Evolutionary conservation across 2,888 invertebrate genomes (phyloP).

Genomic region (Rhagonycha lutea): DNA sequence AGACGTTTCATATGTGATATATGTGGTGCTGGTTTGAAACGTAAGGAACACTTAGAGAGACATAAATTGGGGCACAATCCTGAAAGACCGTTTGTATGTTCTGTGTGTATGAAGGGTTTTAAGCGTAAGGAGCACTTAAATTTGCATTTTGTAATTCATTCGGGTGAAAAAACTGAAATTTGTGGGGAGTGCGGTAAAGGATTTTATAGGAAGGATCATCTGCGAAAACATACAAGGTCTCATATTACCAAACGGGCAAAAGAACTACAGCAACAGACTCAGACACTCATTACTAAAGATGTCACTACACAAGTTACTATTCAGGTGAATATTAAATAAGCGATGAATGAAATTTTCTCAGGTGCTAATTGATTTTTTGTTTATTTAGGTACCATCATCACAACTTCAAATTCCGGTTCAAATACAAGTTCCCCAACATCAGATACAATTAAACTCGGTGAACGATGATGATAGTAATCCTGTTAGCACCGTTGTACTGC

Average conservation of each 20-base stretch:
- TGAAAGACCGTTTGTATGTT: constrained; percentile 78
- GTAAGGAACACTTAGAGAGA: constrained; percentile 78
- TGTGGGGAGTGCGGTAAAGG: constrained; percentile 79
- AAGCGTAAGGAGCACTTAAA: constrained; percentile 83
- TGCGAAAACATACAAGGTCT: constrained; percentile 78
- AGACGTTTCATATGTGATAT: constrained; percentile 78
- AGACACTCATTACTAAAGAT: constrained; percentile 41
- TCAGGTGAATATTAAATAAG: constrained; percentile 41
- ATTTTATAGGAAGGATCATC: constrained; percentile 79
- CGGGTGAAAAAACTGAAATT: constrained; percentile 81
- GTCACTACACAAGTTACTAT: constrained; percentile 51
- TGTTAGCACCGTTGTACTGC: constrained; percentile 60
- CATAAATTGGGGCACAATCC: constrained; percentile 83
- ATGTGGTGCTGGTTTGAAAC: constrained; percentile 76
- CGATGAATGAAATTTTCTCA: neutral
- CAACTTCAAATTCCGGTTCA: constrained; percentile 67
- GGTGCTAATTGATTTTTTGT: neutral
- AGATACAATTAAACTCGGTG: constrained; percentile 49
- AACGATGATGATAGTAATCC: constrained; percentile 48
- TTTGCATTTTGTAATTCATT: constrained; percentile 82
- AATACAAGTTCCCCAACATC: constrained; percentile 66
- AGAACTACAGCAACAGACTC: constrained; percentile 60
- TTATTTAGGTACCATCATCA: constrained; percentile 63
- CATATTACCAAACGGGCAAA: constrained; percentile 77
- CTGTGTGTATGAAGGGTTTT: constrained; percentile 74